Conservation (phyloP, 2,113 vertebrate genomes). For the Odontophorus gujanensis region DNA sequence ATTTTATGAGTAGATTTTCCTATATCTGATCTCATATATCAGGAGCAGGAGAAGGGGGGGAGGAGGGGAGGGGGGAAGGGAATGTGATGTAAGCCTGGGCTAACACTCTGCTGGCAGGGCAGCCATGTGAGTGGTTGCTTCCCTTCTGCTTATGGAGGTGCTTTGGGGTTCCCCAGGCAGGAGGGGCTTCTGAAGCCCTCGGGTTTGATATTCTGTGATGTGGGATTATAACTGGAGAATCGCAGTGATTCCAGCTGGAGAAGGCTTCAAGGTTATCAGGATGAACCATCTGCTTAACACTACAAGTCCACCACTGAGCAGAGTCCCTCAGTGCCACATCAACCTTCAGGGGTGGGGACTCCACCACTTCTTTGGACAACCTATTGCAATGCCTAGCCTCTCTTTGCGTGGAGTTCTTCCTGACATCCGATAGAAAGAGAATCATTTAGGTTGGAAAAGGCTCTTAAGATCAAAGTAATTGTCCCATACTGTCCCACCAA, state of each 20-base stretch:
- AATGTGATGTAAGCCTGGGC: background rate
- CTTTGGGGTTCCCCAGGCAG: background rate
- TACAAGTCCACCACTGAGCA: background rate
- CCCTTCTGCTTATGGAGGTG: background rate
- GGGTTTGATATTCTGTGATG: background rate
- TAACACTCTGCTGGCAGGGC: background rate
- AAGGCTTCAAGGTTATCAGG: background rate
- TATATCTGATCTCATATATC: constrained; percentile 47
- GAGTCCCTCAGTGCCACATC: background rate
- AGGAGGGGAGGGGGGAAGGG: background rate
- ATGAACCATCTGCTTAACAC: background rate
- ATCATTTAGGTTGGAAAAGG: background rate
- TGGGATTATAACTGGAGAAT: background rate
- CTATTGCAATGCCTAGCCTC: background rate
- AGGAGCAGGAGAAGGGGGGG: background rate
- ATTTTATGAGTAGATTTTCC: constrained; percentile 48
- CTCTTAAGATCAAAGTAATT: background rate
- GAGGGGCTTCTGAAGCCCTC: background rate
- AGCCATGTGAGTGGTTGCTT: background rate
- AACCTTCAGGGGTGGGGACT: background rate
- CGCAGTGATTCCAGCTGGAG: background rate
- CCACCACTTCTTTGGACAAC: background rate
- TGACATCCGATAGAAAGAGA: background rate
- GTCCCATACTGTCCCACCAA: background rate
- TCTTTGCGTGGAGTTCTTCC: background rate